phyloP scores from a whole-genome alignment of 2,113 vertebrate species.

The Sinocyclocheilus rhinocerous region DNA sequence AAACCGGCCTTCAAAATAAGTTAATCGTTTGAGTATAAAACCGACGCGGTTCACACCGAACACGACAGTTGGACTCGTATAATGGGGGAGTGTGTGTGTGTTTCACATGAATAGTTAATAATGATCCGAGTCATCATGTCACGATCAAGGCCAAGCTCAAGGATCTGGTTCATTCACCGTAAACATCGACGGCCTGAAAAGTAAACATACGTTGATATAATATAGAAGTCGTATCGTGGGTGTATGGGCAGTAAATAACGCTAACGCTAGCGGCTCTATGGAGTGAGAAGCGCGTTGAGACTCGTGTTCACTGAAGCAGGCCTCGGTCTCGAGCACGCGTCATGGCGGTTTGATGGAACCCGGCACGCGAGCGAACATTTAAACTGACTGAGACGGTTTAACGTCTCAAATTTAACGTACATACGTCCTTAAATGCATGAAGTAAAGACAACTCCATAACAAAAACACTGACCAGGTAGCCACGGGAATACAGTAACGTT shows the following conservation, averaged over 20 bases:
- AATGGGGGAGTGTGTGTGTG: fast-evolving
- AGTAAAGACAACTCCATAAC: neutral
- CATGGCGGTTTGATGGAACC: conserved; percentile 34
- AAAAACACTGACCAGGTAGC: neutral
- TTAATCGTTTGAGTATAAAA: neutral
- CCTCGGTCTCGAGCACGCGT: conserved; percentile 21
- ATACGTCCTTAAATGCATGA: neutral
- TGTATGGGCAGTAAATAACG: neutral
- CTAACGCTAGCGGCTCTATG: neutral
- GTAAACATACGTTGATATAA: neutral
- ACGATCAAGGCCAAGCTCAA: conserved; percentile 57
- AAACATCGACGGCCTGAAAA: neutral
- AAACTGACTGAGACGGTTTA: neutral
- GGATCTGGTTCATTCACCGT: neutral
- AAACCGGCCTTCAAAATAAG: neutral
- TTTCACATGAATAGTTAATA: neutral
- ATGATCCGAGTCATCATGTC: conserved; percentile 26
- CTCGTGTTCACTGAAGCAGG: neutral
- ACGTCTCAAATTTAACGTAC: neutral
- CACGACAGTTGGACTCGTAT: neutral
- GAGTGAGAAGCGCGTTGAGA: too few species aligned
- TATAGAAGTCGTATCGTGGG: too few species aligned
- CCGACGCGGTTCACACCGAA: neutral
- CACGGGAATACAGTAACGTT: neutral
- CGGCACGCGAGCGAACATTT: conserved; percentile 3